Percentiles rank a stretch among this genome's conserved stretches.
These are phyloP conservation scores for Empis livida DNA, from an alignment of 2,888 invertebrate species.

Conservation along the genomic window DNA sequence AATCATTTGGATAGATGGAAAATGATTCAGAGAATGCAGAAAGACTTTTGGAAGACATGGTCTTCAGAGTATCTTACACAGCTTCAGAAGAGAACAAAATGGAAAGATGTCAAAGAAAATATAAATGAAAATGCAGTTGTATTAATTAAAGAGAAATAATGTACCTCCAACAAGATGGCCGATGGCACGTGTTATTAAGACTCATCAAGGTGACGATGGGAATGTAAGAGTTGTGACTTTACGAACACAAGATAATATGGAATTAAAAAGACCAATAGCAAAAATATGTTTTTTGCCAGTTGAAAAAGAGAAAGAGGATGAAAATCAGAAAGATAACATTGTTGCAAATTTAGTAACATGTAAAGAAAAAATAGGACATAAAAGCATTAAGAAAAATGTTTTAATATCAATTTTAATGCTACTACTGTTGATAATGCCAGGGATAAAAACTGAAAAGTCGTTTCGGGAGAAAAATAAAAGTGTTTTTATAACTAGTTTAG, in stretches of 20 bases:
- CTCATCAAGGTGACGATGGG: conserved; percentile 14
- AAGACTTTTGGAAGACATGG: conserved; percentile 14
- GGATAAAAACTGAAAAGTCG: too few relatives aligned
- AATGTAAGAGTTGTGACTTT: conserved; percentile 14
- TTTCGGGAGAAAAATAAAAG: too few relatives aligned
- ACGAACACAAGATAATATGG: conserved; percentile 4
- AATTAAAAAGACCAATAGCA: neutral
- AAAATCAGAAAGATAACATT: too few relatives aligned
- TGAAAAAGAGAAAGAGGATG: too few relatives aligned
- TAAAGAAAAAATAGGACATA: too few relatives aligned
- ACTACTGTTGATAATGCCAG: too few relatives aligned
- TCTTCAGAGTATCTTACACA: conserved; percentile 12
- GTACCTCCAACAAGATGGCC: conserved; percentile 10
- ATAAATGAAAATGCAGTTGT: conserved; percentile 12
- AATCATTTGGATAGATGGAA: neutral
- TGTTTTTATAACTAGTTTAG: too few relatives aligned
- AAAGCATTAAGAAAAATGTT: too few relatives aligned
- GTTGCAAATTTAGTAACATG: too few relatives aligned
- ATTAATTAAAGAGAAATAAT: conserved; percentile 9
- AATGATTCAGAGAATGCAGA: conserved; percentile 8
- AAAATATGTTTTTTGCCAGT: neutral
- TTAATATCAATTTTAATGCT: too few relatives aligned
- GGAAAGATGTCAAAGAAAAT: conserved; percentile 6
- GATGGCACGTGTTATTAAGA: conserved; percentile 11
- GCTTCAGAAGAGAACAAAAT: conserved; percentile 16